Evolutionary conservation across 2,113 vertebrate genomes (phyloP).

Genomic region (Callionymus lyra): DNA sequence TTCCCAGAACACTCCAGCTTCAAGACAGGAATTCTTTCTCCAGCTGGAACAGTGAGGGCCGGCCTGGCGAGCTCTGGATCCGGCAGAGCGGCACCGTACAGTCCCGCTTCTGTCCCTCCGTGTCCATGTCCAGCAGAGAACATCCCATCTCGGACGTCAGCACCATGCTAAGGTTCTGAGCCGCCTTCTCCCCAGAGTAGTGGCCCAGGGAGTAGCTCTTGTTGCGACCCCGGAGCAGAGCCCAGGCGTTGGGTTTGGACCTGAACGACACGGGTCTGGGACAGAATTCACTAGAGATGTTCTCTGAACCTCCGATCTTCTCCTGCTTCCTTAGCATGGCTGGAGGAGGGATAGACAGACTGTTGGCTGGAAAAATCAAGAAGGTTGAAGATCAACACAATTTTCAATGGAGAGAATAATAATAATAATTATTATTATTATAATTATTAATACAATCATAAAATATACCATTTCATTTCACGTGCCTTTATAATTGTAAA

Average conservation of each 20-base stretch:
- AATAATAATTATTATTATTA: neutral
- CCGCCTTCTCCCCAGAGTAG: constrained; percentile 51
- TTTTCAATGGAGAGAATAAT: no score
- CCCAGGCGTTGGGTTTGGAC: constrained; percentile 65
- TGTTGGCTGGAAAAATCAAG: constrained; percentile 45
- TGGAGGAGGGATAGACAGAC: constrained; percentile 34
- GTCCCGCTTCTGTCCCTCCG: constrained; percentile 82
- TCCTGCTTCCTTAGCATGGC: constrained; percentile 46
- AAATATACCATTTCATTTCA: no score
- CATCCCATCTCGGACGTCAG: constrained; percentile 59
- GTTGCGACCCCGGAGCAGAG: constrained; percentile 62
- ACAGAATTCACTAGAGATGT: constrained; percentile 27
- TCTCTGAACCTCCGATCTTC: constrained; percentile 31
- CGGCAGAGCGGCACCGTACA: constrained; percentile 80
- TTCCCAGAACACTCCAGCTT: constrained; percentile 11
- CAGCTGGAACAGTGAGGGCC: constrained; percentile 73
- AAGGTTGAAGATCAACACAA: neutral
- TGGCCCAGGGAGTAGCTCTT: constrained; percentile 66
- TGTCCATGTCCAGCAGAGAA: constrained; percentile 77
- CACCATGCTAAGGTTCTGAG: constrained; percentile 46
- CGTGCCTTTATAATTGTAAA: no score
- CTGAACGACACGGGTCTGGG: constrained; percentile 66
- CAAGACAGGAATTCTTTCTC: constrained; percentile 84
- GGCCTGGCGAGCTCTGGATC: constrained; percentile 69
- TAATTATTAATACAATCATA: no score